A percentile compares a stretch with the other conserved stretches of the same genome.
Evolutionary conservation across 64 coral and sea anemone species (phyloP).

Genomic region (Montipora sp.): DNA sequence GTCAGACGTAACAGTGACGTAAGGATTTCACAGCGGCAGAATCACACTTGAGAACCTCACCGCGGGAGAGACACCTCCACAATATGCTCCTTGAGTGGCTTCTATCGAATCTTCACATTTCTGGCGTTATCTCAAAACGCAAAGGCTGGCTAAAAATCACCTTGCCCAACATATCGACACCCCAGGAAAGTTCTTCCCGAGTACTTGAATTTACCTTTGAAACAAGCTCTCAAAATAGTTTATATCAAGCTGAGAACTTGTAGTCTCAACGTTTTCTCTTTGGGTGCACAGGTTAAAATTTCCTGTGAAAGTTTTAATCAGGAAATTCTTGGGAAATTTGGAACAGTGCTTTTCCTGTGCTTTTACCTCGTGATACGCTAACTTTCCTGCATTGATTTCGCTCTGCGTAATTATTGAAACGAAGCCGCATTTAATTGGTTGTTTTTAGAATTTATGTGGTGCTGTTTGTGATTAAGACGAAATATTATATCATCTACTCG

Average conservation of each 20-base stretch:
- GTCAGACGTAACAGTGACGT: neutral
- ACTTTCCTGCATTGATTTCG: neutral
- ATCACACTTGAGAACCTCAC: neutral
- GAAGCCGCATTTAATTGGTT: neutral
- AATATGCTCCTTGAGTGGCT: neutral
- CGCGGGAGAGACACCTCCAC: too few relatives aligned
- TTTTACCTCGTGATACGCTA: neutral
- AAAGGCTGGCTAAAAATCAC: neutral
- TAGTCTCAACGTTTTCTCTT: neutral
- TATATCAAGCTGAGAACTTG: neutral
- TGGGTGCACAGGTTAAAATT: neutral
- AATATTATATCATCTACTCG: neutral
- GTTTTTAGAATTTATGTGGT: neutral
- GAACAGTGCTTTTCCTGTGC: neutral
- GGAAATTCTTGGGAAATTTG: slow-evolving; percentile 27
- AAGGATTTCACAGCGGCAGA: too few relatives aligned
- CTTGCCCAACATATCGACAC: neutral
- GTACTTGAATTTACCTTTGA: neutral
- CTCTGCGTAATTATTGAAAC: neutral
- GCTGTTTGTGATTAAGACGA: neutral
- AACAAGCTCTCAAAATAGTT: neutral
- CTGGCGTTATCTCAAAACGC: neutral
- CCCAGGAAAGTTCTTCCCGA: neutral
- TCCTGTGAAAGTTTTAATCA: neutral
- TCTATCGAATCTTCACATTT: neutral